These are phyloP conservation scores for Cariama cristata DNA, from an alignment of 2,113 vertebrate genomes.

Conservation along the genomic window DNA sequence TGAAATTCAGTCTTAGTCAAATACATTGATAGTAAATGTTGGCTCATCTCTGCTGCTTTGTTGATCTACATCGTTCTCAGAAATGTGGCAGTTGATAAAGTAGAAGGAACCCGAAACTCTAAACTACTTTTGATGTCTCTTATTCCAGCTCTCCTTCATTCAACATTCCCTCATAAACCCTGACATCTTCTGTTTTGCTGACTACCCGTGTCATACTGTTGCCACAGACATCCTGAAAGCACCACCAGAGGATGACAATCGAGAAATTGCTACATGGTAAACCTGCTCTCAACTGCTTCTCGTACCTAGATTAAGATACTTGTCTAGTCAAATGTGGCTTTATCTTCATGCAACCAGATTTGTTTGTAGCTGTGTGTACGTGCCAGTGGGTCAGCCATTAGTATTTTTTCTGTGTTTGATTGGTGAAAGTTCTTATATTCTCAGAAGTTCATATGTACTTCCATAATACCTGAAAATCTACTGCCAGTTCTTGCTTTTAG, in stretches of 20 bases:
- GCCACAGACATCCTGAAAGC: constrained; percentile 98
- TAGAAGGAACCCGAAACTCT: neutral
- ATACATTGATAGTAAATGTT: neutral
- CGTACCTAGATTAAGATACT: neutral
- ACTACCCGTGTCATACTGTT: constrained; percentile 95
- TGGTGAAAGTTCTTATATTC: neutral
- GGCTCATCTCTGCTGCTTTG: neutral
- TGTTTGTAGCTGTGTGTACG: neutral
- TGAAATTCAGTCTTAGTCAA: neutral
- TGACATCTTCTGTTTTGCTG: constrained; percentile 98
- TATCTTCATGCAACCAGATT: neutral
- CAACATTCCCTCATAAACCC: constrained; percentile 98
- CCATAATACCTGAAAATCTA: neutral
- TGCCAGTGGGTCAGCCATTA: neutral
- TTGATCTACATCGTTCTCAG: neutral
- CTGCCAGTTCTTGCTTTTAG: neutral
- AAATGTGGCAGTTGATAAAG: neutral
- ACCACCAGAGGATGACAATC: constrained; percentile 98
- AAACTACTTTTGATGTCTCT: neutral
- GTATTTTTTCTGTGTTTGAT: neutral
- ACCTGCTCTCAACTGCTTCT: neutral
- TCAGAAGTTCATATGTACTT: neutral
- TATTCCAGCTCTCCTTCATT: constrained; percentile 93
- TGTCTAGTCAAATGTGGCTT: neutral
- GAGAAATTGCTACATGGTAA: constrained; percentile 98